Evolutionary conservation across 2,113 vertebrate genomes (phyloP), one percentile per base, ranked within the genome.

Genomic region (Pelusios castaneus): DNA sequence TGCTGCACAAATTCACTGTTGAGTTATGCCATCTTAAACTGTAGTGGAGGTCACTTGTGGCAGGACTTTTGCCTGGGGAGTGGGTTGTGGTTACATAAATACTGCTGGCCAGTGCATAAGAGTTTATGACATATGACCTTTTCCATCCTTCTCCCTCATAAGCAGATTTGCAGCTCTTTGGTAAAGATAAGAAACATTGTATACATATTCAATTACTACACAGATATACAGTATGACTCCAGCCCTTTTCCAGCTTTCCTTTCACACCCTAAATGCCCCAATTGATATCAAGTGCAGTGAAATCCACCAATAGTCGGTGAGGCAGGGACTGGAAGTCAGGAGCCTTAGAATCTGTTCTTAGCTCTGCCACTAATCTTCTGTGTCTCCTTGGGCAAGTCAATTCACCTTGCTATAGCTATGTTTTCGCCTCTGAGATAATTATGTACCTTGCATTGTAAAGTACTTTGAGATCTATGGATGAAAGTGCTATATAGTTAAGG

Each of bases 161-260:
- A 58, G 56, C 5, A 58, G 27, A 58, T 58, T 58, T 58, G 56
- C 27, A 58, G 56, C 56, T 58, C 56, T 58, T 58, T 58, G 27
- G 24, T 58, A 27, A 58, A 27, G 27, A 58, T 58, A 5, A 8
- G 11, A 58, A 58, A 25, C 27, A 58, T 58, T 88, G 51, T 80
- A 88, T 75, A 49, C 19, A 49, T 0, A 0, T 16, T 84, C 24
- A 47, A 8, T 1, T 56, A 29, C 3, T 29, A 79, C 13, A 82
- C 3, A 9, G 89, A 12, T 22, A 54, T 11, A 29, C 88, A 87
- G 95, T 11, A 81, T 70, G n/a, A 87, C 51, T 87, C 76, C 75
- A 47, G 79, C 31, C 11, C 84, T 85, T 63, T 91, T 96, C 84
- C 43, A 82, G 31, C 60, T 49, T 85, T 82, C 80, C 91, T 91